Evolutionary conservation across 1,140 invertebrate species (phyloP).

Genomic region (Chironomus striatipennis): DNA sequence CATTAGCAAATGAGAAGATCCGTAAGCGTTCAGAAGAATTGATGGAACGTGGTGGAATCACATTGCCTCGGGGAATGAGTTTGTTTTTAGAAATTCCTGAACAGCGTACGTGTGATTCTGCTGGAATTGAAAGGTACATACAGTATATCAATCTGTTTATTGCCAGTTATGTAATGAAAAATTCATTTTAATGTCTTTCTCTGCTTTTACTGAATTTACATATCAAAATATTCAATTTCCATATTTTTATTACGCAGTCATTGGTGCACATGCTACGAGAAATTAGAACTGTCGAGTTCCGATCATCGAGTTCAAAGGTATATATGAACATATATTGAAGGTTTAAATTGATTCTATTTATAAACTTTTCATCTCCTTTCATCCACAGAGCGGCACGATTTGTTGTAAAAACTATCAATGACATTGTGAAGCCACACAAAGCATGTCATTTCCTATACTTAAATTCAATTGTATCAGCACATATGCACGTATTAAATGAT

Average conservation of each 20-base stretch:
- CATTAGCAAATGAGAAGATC: conserved; percentile 34
- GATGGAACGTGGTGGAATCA: conserved; percentile 28
- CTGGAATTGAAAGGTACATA: conserved; percentile 51
- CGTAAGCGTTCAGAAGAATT: conserved; percentile 30
- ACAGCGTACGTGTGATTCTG: conserved; percentile 63
- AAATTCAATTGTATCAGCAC: conserved; percentile 36
- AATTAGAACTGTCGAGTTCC: conserved; percentile 43
- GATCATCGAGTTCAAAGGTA: conserved; percentile 36
- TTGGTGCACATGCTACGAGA: conserved; percentile 74
- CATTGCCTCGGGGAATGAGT: conserved; percentile 55
- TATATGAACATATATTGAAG: conserved; percentile 31
- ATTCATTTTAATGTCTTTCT: too few relatives aligned
- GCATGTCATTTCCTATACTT: conserved; percentile 45
- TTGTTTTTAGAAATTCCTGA: conserved; percentile 61
- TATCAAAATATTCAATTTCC: background rate
- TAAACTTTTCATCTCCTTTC: background rate
- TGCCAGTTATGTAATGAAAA: too few relatives aligned
- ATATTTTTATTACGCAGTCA: conserved; percentile 42
- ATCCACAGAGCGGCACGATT: conserved; percentile 44
- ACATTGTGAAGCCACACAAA: conserved; percentile 46
- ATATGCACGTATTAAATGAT: conserved; percentile 34
- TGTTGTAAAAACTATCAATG: conserved; percentile 55
- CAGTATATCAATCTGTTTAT: too few relatives aligned
- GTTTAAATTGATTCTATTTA: conserved; percentile 6
- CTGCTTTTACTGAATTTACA: too few relatives aligned